Conservation (phyloP, 2,113 vertebrate genomes). For the Sorex araneus region DNA sequence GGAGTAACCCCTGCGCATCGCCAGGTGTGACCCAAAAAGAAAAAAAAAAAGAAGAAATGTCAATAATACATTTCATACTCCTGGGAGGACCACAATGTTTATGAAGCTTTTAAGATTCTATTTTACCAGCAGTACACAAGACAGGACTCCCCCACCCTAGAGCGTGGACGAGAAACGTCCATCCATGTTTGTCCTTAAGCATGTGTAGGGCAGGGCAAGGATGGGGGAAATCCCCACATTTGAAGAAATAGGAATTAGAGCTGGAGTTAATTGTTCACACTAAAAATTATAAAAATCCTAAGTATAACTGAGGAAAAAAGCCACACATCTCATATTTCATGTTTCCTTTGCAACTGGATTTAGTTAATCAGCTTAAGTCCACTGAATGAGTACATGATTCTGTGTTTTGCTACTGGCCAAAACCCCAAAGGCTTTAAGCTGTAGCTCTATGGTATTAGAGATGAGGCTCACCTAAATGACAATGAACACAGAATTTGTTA, state of each 20-base stretch:
- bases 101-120: background rate
- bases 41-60: too few relatives aligned
- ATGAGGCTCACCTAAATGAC: background rate
- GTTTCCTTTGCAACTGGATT: constrained; percentile 24
- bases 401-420: background rate
- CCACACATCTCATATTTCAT: background rate
- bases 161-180: background rate
- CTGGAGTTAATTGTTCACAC: background rate
- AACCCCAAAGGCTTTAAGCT: constrained; percentile 38
- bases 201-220: background rate
- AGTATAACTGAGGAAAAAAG: constrained; percentile 18
- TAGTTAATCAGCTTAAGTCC: background rate
- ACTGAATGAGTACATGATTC: background rate
- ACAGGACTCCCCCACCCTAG: background rate
- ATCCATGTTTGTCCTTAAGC: background rate
- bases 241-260: background rate
- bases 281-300: background rate
- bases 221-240: background rate
- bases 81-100: background rate
- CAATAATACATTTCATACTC: background rate
- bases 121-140: background rate
- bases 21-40: too few relatives aligned
- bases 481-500: background rate
- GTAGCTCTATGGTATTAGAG: background rate
- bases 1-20: too few relatives aligned